Conservation (phyloP, 2,113 vertebrate genomes). For the Petrocephalus microphthalmus region DNA sequence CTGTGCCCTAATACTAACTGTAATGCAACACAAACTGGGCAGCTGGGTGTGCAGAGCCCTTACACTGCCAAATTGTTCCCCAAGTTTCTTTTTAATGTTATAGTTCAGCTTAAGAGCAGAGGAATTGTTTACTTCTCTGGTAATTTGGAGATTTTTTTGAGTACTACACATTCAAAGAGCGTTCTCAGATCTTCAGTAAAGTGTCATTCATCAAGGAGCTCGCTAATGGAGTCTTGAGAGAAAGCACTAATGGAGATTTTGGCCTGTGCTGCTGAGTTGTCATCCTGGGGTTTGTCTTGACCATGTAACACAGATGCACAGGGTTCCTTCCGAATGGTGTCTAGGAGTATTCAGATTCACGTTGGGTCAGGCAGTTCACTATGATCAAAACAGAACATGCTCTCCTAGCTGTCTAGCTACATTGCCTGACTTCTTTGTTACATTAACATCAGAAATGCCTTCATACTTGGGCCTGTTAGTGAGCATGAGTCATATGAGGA, state of each 20-base stretch:
- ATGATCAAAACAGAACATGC: not conserved
- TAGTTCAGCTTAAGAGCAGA: constrained; percentile 54
- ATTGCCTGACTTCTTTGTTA: not conserved
- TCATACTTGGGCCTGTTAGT: not conserved
- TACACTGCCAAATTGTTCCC: constrained; percentile 45
- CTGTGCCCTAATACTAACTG: not conserved
- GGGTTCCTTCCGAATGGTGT: not conserved
- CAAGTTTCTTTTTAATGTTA: constrained; percentile 49
- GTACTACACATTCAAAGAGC: constrained; percentile 17
- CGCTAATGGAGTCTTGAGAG: constrained; percentile 35
- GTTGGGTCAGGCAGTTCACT: not conserved
- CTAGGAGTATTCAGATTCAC: constrained; percentile 20
- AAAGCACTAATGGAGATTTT: constrained; percentile 35
- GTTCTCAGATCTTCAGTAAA: constrained; percentile 34
- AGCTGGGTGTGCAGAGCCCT: constrained; percentile 22
- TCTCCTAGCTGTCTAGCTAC: not conserved
- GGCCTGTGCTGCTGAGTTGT: constrained; percentile 20
- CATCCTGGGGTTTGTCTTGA: constrained; percentile 15
- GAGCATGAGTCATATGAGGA: not conserved
- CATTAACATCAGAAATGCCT: not conserved
- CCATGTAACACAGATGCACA: not conserved
- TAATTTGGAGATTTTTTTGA: not conserved
- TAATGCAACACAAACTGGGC: constrained; percentile 37
- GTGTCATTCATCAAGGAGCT: constrained; percentile 36
- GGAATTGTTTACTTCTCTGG: constrained; percentile 48